These are phyloP conservation scores for Isoperla grammatica DNA, from an alignment of 2,888 invertebrate genomes.

Conservation along the genomic window DNA sequence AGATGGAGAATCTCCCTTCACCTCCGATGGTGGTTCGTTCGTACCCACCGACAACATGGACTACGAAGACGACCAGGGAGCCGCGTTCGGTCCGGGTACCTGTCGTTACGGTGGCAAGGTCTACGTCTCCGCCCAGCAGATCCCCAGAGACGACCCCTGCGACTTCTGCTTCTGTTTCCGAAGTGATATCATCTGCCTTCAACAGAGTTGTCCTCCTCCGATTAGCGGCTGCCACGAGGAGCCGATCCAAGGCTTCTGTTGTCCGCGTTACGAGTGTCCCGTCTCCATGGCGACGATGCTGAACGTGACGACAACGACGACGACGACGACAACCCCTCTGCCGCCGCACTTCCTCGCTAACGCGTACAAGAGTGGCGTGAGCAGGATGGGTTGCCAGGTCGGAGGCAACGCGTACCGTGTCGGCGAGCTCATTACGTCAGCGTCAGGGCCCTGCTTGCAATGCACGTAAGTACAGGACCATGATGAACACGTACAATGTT, in stretches of 20 bases:
- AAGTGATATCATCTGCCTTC: constrained; percentile 90
- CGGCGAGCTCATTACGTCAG: constrained; percentile 76
- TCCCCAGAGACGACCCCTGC: constrained; percentile 89
- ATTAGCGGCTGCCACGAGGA: constrained; percentile 89
- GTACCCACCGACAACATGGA: constrained; percentile 25
- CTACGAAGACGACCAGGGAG: constrained; percentile 58
- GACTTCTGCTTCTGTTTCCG: constrained; percentile 97
- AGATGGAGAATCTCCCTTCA: constrained; percentile 39
- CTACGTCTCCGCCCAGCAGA: constrained; percentile 91
- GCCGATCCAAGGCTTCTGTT: constrained; percentile 89
- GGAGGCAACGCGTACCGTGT: constrained; percentile 78
- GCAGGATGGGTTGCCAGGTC: constrained; percentile 77
- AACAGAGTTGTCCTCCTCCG: constrained; percentile 93
- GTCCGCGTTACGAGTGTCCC: constrained; percentile 90
- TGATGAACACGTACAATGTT: too few species aligned
- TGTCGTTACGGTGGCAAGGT: constrained; percentile 89
- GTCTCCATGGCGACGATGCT: constrained; percentile 79
- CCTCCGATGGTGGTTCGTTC: constrained; percentile 24
- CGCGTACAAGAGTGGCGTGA: constrained; percentile 68
- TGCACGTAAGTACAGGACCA: constrained; percentile 74
- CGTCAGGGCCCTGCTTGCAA: constrained; percentile 88
- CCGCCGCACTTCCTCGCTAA: constrained; percentile 79
- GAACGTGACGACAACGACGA: constrained; percentile 80
- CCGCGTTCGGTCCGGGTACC: constrained; percentile 78
- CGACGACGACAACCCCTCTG: constrained; percentile 71